Percentiles rank a stretch among this genome's conserved stretches.
These are phyloP conservation scores for Drosophila willistoni DNA, from an alignment of 1,140 invertebrate species.

Conservation along the genomic window DNA sequence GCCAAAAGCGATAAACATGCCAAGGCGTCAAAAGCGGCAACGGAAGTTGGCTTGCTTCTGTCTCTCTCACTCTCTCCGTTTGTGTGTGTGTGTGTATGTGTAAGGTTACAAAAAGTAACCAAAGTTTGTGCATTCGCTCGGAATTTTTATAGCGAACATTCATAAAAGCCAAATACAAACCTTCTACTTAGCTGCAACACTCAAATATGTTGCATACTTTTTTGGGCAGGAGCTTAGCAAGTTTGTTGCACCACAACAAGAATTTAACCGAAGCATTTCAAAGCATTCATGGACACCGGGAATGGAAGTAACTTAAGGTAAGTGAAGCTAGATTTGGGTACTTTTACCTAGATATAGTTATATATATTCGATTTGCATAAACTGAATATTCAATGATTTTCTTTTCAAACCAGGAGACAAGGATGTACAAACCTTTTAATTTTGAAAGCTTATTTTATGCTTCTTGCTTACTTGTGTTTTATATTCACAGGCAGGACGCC, in stretches of 20 bases:
- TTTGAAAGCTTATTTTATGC: not conserved
- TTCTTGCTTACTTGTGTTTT: not conserved
- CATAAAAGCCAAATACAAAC: slow-evolving; percentile 15
- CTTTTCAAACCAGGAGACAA: not conserved
- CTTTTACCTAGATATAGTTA: not conserved
- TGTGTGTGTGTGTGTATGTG: not conserved
- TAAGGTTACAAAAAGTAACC: slow-evolving; percentile 2
- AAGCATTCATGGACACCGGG: not conserved
- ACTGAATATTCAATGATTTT: slow-evolving; percentile 1
- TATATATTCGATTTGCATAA: not conserved
- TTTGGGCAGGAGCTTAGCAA: slow-evolving; percentile 5
- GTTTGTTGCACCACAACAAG: slow-evolving; percentile 9
- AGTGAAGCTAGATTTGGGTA: not conserved
- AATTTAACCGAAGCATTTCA: not conserved
- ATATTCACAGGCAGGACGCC: too few relatives aligned
- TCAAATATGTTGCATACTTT: slow-evolving; percentile 18
- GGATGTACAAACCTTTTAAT: not conserved
- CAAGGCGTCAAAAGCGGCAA: slow-evolving; percentile 17
- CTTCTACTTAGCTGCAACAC: slow-evolving; percentile 6
- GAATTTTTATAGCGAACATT: slow-evolving; percentile 13
- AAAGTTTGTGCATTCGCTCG: slow-evolving; percentile 18
- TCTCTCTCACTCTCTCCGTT: not conserved
- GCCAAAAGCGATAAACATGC: slow-evolving; percentile 16
- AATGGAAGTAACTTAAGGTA: not conserved
- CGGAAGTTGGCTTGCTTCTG: slow-evolving; percentile 1